phyloP scores from a whole-genome alignment of 2,113 vertebrate species.

The Chionomys nivalis region DNA sequence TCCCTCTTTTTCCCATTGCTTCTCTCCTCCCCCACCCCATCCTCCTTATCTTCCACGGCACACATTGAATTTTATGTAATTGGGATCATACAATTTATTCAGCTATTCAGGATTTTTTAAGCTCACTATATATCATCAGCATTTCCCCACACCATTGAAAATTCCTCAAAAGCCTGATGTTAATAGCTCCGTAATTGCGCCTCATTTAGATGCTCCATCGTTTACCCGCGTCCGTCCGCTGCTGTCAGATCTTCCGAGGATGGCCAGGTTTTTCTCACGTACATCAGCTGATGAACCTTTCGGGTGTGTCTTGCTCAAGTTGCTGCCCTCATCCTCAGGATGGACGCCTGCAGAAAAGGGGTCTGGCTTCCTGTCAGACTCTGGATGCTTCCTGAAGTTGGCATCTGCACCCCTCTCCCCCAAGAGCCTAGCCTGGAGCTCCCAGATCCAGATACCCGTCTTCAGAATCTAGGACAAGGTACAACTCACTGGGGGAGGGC shows the following conservation, averaged over 20 bases:
- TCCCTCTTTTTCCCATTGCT: fast-evolving
- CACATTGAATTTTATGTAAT: slow-evolving; percentile 20
- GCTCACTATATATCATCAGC: slow-evolving; percentile 32
- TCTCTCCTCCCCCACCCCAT: too few species aligned
- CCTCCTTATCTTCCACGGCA: slow-evolving; percentile 15
- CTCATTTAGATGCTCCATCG: slow-evolving; percentile 28
- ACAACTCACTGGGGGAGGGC: too few species aligned
- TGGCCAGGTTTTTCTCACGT: not conserved
- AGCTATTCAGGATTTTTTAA: not conserved
- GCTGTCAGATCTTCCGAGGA: not conserved
- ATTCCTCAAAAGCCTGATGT: slow-evolving; percentile 67
- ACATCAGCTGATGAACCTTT: fast-evolving
- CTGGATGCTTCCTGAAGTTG: not conserved
- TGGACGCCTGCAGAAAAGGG: not conserved
- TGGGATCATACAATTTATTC: slow-evolving; percentile 27
- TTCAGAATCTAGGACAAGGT: not conserved
- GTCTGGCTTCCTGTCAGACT: not conserved
- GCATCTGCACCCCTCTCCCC: not conserved
- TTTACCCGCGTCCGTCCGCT: not conserved
- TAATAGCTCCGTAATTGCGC: slow-evolving; percentile 26
- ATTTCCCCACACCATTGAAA: slow-evolving; percentile 24
- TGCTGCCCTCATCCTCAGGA: not conserved
- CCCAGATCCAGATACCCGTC: too few species aligned
- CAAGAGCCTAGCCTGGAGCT: not conserved
- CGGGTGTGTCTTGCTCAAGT: fast-evolving